Evolutionary conservation across 2,797 vertebrate genomes (phyloP), one percentile per base, ranked within the genome.

Genomic region (Lagodon rhomboides): DNA sequence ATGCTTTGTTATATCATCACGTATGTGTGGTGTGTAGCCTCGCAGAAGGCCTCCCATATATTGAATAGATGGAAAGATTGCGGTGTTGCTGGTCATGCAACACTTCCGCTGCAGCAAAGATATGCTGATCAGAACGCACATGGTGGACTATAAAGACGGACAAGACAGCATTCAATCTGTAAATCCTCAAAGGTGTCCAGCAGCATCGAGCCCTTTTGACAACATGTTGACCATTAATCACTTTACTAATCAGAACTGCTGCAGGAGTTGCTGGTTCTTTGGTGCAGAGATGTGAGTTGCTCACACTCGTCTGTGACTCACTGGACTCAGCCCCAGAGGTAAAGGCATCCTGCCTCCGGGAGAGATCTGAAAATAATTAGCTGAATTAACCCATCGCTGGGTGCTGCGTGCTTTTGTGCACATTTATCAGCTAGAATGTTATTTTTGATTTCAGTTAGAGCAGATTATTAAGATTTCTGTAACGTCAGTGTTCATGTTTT

Each of bases 331-430:
- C 53, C 67, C 71, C 34, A 22, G 49, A 67, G 72, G 78, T 51
- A 79, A 71, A 61, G 27, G 12, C 64, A 46, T 62, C 73, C 20
- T 54, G 81, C 83, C 83, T 13, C 69, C 27, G 61, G 76, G 69
- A 77, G 74, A 75, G 68, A 86, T 74, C 54, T 76, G 54, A 83
- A 87, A 81, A 85, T 80, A 82, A 85, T 84, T 61, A 73, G 78
- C 68, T 56, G 44, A 72, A 81, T 67, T 22, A 76, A 61, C 69
- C 72, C 43, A 75, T 15, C 3, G 60, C 67, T 77, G 46, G 56
- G 38, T 58, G 22, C 0, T 46, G 25, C 54, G 55, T 41, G 38
- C 34, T 38, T 38, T 38, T 38, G 38, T 38, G 62, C 18, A 30
- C 12, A n/a, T 49, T 43, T 34, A 41, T 50, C 10, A 58, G 20